Base-by-base conservation (phyloP, 2,888 invertebrate genomes). In the Diadromus collaris region DNA sequence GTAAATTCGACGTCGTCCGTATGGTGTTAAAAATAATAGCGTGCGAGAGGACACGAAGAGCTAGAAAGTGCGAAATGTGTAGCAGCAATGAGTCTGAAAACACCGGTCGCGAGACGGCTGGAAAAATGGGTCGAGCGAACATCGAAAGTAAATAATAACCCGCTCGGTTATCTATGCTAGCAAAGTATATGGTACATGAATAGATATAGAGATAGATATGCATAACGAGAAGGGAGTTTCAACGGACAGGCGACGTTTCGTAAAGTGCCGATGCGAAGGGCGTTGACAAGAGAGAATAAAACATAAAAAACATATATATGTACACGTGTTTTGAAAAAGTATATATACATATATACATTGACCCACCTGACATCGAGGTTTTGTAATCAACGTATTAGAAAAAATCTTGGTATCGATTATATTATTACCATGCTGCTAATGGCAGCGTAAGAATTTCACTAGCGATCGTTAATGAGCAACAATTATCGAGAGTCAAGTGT, bases 91-190 rank as follows among this genome's bases (percentile, higher is more conserved):
- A 74, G 61, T 67, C 61, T 38, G 24, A 32, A 41, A 44, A 54
- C n/a, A 51, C 64, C 41, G 44, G 63, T 54, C 54, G 41, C 16
- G 64, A 44, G 56, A 67, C 70, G 19, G 56, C 32, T 72, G 58
- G 84, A 84, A 88, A n/a, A 88, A 87, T 86, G 76, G 85, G 83
- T 81, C 87, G 81, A 69, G 72, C 63, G 48, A 44, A 67, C 80
- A 85, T 85, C 84, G 87, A 88, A 88, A 88, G 88, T 86, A 83
- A 76, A 80, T 82, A 82, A 78, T 74, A 79, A 72, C 60, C 64
- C 74, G 68, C 56, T 68, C 61, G 29, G 41, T 46, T 13, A 44
- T 71, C 46, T 6, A 51, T 34, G 21, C 9, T 46, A 19, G 38
- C 10, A 68, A 75, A 74, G 38, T 19, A 38, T 54, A 46, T 41